These are phyloP conservation scores for Dendrocincla tyrannina DNA, from an alignment of 2,797 vertebrate species.

Conservation along the genomic window DNA sequence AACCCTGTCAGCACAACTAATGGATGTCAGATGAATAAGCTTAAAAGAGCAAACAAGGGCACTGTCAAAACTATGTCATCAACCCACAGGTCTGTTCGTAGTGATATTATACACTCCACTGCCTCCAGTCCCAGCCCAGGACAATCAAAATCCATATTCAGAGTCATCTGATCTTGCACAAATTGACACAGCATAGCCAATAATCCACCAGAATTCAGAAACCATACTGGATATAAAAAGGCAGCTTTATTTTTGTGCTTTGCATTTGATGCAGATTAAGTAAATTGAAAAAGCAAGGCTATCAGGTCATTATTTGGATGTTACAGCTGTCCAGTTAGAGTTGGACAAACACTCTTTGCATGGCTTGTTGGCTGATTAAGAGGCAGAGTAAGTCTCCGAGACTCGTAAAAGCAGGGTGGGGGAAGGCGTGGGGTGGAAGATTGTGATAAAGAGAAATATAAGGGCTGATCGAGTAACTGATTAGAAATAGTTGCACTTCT, in stretches of 20 bases:
- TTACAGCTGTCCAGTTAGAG: conserved; percentile 85
- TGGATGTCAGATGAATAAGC: conserved; percentile 63
- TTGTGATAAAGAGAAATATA: background rate
- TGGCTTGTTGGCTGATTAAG: conserved; percentile 67
- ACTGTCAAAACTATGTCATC: conserved; percentile 70
- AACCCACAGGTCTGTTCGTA: conserved; percentile 49
- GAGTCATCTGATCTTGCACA: conserved; percentile 72
- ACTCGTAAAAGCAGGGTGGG: background rate
- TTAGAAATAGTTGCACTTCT: background rate
- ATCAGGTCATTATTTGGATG: conserved; percentile 79
- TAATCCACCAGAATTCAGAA: conserved; percentile 73
- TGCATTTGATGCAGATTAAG: conserved; percentile 80
- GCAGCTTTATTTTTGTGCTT: conserved; percentile 78
- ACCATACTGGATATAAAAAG: conserved; percentile 65
- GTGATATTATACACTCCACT: conserved; percentile 64
- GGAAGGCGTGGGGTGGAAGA: background rate
- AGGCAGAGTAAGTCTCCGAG: conserved; percentile 51
- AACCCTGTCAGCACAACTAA: conserved; percentile 72
- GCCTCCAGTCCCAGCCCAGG: conserved; percentile 73
- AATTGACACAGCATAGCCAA: conserved; percentile 72
- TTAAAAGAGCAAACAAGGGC: conserved; percentile 67
- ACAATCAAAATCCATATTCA: conserved; percentile 64
- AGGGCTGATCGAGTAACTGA: conserved; percentile 25
- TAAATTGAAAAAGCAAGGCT: conserved; percentile 71
- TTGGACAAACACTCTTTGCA: conserved; percentile 78